Evolutionary conservation across 2,113 vertebrate species (phyloP), one percentile per base, ranked within the genome.

Genomic region (Jacana jacana): DNA sequence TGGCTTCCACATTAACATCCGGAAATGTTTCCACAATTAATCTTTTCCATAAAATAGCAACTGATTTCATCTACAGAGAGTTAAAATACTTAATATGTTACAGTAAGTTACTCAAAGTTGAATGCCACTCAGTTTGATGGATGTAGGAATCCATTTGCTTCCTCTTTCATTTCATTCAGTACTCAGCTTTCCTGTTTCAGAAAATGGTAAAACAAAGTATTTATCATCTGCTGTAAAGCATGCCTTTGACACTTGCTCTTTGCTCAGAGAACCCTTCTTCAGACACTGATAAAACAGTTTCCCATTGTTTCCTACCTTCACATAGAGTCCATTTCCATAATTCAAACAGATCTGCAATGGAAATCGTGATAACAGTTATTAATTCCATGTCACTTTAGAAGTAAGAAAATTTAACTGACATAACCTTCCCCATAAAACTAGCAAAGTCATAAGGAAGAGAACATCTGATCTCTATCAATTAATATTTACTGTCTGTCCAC

Each of bases 261-360:
- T 31, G 37, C 39, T 76, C 42, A 88, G 37, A 91, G 33, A 63
- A 8, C 12, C 14, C 9, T 76, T 86, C 30, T 71, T 72, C 9
- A 91, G 35, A 11, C 20, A 86, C 1, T 25, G 28, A 72, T 37
- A 52, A 87, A 82, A 80, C 17, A 82, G 17, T 60, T 92, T 81
- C 82, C 28, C 16, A 24, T 75, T 23, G 55, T 70, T 72, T 60
- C 97, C 71, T 97, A 98, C 98, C 98, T 98, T 92, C 46, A 98
- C 68, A 6, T 97, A 64, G 86, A 98, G 97, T 76, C 97, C 97
- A 93, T 77, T 90, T 95, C 98, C 98, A 80, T 88, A 91, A 86
- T 68, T 81, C 81, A 98, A 88, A 87, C 79, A 98, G 70, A 98
- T 77, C 98, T 98, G 95, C 57, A 97, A 98, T 80, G 87, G 28